Percentiles rank a stretch among this genome's conserved stretches.
Evolutionary conservation across 2,888 invertebrate genomes (phyloP).

Genomic region (Pedicia rivosa): DNA sequence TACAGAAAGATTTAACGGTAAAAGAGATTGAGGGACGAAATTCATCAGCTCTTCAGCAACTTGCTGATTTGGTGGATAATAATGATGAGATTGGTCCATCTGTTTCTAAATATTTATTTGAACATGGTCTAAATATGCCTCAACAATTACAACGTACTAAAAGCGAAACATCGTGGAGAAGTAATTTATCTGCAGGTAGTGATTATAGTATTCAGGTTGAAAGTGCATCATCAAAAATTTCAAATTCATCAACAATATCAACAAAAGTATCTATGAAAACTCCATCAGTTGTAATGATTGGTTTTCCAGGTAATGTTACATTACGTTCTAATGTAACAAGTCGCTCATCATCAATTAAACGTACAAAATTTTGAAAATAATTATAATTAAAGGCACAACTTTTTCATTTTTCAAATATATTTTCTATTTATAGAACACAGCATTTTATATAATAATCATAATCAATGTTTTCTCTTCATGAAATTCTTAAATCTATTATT

Average conservation of each 20-base stretch:
- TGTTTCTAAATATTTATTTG: conserved; percentile 20
- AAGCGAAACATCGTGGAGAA: conserved; percentile 19
- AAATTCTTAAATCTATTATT: too few species aligned
- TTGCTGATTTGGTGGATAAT: conserved; percentile 34
- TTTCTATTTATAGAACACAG: too few species aligned
- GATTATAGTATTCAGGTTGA: conserved; percentile 9
- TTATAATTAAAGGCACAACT: too few species aligned
- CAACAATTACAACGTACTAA: conserved; percentile 12
- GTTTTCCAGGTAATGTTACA: not conserved
- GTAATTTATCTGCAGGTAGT: conserved; percentile 16
- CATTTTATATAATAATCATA: too few species aligned
- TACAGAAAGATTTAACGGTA: conserved; percentile 38
- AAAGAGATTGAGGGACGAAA: conserved; percentile 43
- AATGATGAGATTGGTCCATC: conserved; percentile 20
- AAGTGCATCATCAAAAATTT: conserved; percentile 13
- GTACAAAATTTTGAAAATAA: too few species aligned
- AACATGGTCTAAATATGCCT: conserved; percentile 25
- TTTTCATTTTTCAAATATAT: too few species aligned
- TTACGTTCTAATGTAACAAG: too few species aligned
- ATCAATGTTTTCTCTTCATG: too few species aligned
- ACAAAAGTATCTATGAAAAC: not conserved
- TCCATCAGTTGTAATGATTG: not conserved
- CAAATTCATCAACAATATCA: not conserved
- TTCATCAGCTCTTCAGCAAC: conserved; percentile 34
- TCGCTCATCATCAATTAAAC: too few species aligned